Conservation (phyloP, 2,797 vertebrate genomes). For the Neomorphus geoffroyi region DNA sequence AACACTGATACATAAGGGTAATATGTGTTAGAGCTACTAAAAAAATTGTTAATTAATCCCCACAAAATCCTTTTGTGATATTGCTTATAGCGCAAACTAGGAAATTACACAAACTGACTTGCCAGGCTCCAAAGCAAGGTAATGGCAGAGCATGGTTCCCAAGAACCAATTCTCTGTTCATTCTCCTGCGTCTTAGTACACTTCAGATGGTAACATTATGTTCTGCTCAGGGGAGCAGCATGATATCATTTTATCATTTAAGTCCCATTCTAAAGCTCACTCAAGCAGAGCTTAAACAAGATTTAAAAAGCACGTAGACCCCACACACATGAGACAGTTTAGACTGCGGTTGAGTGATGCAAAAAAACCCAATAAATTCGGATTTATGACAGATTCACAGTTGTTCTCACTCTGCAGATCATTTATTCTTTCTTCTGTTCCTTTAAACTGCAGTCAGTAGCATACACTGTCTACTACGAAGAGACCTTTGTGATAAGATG, state of each 20-base stretch:
- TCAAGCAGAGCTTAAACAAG: neutral
- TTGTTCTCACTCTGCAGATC: neutral
- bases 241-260: neutral
- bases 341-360: neutral
- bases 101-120: neutral
- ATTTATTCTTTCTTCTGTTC: conserved; percentile 19
- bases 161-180: neutral
- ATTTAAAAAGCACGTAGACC: neutral
- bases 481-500: conserved; percentile 37
- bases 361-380: neutral
- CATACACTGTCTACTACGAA: neutral
- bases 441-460: conserved; percentile 24
- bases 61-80: neutral
- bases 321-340: neutral
- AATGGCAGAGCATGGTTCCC: neutral
- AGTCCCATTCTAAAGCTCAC: neutral
- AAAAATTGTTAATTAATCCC: neutral
- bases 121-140: neutral
- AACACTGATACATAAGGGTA: neutral
- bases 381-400: neutral
- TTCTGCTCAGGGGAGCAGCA: neutral
- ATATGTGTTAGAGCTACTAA: neutral
- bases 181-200: neutral
- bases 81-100: neutral
- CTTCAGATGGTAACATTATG: neutral